Evolutionary conservation across 2,797 vertebrate genomes (phyloP), one percentile per base, ranked within the genome.

Genomic region (Pseudochaenichthys georgianus): DNA sequence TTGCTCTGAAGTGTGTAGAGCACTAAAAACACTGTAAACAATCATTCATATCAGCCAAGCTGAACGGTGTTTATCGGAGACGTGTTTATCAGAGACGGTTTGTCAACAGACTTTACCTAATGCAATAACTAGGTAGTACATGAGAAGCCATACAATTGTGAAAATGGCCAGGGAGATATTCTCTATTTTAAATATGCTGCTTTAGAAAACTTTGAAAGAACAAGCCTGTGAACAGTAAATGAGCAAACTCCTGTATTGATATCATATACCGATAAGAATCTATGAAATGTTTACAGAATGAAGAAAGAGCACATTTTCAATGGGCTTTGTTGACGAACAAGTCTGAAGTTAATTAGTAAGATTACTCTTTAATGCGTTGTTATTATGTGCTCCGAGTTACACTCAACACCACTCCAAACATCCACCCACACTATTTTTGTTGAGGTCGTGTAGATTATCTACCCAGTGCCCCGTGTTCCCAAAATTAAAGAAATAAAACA

Each of bases 401-500:
- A 38, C 54, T 19, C 16, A 13, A 68, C 28, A 28, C 21, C 23
- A 38, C n/a, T 3, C 15, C 47, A 38, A 23, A 58, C 58, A 48
- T 16, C 41, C 61, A 46, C 11, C 13, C 53, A 31, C 51, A 5
- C 31, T 2, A 19, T 64, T 28, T 41, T 57, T 43, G 13, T 61
- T 38, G 38, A 34, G 60, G 57, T 75, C 48, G 21, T 43, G 34
- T n/a, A 12, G 19, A 42, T 52, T 3, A 47, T 54, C 31, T n/a
- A 11, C 5, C 12, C 23, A 69, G 5, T 61, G 47, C 31, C 34
- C 47, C 4, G 10, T 52, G 6, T 13, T 11, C 17, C n/a, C 51
- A 45, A 64, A 67, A 46, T 51, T 5, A 73, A n/a, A 65, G 16
- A 54, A 55, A 73, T 53, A 1, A 51, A 50, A 64, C 38, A 46